Conservation (phyloP, 2,797 vertebrate genomes). For the Hylomyscus alleni region DNA sequence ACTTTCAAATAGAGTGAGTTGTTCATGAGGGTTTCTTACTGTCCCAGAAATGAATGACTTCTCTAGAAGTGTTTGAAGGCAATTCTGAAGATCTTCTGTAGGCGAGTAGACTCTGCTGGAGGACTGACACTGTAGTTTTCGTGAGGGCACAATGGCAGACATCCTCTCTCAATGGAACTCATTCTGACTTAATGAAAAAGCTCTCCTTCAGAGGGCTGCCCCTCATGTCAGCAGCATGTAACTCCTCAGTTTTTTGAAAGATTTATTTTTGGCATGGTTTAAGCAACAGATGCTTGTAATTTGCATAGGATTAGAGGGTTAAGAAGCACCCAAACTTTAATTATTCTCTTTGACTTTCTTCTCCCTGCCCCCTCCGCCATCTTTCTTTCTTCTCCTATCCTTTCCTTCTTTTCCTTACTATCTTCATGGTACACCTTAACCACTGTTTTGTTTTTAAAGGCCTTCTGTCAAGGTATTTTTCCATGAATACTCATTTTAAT, state of each 20-base stretch:
- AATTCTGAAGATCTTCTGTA: neutral
- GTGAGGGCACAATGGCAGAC: neutral
- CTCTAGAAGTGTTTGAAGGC: neutral
- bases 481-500: neutral
- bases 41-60: neutral
- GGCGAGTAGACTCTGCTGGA: neutral
- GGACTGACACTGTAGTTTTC: neutral
- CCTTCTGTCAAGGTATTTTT: neutral
- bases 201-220: neutral
- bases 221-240: neutral
- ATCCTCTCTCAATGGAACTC: neutral
- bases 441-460: constrained; percentile 24
- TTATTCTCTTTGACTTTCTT: neutral
- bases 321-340: neutral
- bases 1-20: neutral
- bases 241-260: neutral
- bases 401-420: neutral
- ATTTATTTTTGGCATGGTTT: neutral
- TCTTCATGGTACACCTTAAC: neutral
- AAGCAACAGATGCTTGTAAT: neutral
- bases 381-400: too few relatives aligned
- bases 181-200: neutral
- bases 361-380: too few relatives aligned
- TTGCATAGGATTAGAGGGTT: neutral
- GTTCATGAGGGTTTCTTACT: neutral